Conservation (phyloP, 1,140 invertebrate species). For the Heliconius hewitsoni region DNA sequence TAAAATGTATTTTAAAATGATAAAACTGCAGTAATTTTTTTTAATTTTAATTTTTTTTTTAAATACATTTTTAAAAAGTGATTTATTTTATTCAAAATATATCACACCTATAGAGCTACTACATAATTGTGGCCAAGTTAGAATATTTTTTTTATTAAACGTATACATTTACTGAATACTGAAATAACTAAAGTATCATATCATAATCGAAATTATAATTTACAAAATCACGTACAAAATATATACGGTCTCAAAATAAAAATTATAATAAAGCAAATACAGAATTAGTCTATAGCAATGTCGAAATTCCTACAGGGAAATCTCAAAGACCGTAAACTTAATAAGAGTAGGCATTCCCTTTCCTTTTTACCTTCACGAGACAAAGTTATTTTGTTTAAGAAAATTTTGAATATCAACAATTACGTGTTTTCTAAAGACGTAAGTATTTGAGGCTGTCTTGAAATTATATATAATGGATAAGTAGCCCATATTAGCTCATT, state of each 20-base stretch:
- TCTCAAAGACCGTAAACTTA: constrained; percentile 32
- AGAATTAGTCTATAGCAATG: constrained; percentile 27
- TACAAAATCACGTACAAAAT: not conserved
- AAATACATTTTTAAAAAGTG: too few species aligned
- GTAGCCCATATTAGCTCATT: too few species aligned
- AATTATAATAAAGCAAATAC: constrained; percentile 34
- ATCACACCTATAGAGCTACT: too few species aligned
- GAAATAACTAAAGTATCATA: too few species aligned
- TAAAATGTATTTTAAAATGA: too few species aligned
- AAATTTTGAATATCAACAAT: constrained; percentile 10
- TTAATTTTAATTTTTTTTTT: too few species aligned
- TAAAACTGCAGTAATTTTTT: too few species aligned
- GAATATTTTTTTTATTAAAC: too few species aligned
- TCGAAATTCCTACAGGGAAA: constrained; percentile 36
- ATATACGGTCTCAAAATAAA: constrained; percentile 2
- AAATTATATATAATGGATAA: not conserved
- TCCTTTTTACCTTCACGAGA: constrained; percentile 24
- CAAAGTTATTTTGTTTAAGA: constrained; percentile 3
- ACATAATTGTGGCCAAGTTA: too few species aligned
- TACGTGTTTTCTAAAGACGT: not conserved
- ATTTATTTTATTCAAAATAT: too few species aligned
- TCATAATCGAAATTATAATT: too few species aligned
- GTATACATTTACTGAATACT: too few species aligned
- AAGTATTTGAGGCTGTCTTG: not conserved
- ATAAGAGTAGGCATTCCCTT: constrained; percentile 31